Evolutionary conservation across 2,797 vertebrate genomes (phyloP).

Genomic region (Acipenser oxyrinchus): DNA sequence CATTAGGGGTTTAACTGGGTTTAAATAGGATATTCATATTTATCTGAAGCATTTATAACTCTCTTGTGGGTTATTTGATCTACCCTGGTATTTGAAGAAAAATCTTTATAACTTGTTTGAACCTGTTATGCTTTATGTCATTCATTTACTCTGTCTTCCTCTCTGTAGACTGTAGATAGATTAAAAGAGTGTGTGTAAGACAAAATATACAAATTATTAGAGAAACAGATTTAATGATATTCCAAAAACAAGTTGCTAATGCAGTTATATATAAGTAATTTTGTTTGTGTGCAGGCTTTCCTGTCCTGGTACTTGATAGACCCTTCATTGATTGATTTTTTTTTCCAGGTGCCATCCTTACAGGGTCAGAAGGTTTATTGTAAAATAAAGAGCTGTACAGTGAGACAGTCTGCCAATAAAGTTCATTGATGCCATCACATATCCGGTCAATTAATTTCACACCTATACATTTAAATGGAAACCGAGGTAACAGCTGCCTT

Average conservation of each 20-base stretch:
- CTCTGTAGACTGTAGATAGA: constrained; percentile 30
- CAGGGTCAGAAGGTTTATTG: constrained; percentile 12
- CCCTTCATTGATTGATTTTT: constrained; percentile 13
- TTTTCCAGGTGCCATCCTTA: constrained; percentile 12
- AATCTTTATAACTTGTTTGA: constrained; percentile 57
- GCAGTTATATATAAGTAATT: too few species aligned
- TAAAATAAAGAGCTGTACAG: constrained; percentile 7
- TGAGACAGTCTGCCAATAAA: constrained; percentile 11
- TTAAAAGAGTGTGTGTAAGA: constrained; percentile 22
- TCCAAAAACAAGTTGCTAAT: too few species aligned
- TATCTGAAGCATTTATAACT: constrained; percentile 59
- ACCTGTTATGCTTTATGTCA: constrained; percentile 55
- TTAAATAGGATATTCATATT: constrained; percentile 46
- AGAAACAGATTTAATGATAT: too few species aligned
- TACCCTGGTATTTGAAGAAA: constrained; percentile 50
- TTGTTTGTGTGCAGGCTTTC: too few species aligned
- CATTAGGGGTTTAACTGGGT: background rate
- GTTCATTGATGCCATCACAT: constrained; percentile 11
- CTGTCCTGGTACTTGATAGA: constrained; percentile 7
- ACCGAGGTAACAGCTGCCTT: background rate
- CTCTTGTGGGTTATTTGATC: constrained; percentile 56
- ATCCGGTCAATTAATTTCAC: constrained; percentile 13
- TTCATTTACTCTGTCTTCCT: constrained; percentile 36
- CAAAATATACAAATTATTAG: too few species aligned
- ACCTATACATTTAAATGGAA: constrained; percentile 15